phyloP scores from a whole-genome alignment of 2,113 vertebrate species.

The Rhynchomys soricoides region DNA sequence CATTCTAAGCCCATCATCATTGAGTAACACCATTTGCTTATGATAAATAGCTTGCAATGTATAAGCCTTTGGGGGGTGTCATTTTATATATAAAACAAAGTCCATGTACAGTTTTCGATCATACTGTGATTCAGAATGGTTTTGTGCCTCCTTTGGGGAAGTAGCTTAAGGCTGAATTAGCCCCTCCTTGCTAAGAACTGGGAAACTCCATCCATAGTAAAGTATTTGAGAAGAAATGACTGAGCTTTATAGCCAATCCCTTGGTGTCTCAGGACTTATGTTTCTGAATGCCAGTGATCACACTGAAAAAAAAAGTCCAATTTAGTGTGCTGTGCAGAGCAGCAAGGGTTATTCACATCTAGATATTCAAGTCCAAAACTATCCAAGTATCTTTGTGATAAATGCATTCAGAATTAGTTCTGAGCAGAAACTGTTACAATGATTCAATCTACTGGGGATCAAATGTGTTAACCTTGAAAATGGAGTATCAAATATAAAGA shows the following conservation, averaged over 20 bases:
- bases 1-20: neutral
- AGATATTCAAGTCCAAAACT: neutral
- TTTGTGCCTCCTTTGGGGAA: neutral
- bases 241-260: neutral
- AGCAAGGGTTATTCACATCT: neutral
- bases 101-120: neutral
- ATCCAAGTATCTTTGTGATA: neutral
- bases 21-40: neutral
- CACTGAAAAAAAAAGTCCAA: conserved; percentile 18
- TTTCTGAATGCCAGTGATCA: neutral
- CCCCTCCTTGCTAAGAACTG: conserved; percentile 20
- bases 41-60: neutral
- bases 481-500: neutral
- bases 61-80: no score
- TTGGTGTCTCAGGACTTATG: neutral
- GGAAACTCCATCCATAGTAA: neutral
- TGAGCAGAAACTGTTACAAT: neutral
- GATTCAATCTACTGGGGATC: neutral
- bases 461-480: neutral
- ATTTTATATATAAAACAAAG: neutral
- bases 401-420: conserved; percentile 44
- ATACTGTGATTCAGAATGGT: neutral
- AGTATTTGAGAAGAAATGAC: neutral
- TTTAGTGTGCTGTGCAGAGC: neutral
- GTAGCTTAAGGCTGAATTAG: neutral